Conservation (phyloP, 1,140 invertebrate species). For the Arctopsyche grandis region DNA sequence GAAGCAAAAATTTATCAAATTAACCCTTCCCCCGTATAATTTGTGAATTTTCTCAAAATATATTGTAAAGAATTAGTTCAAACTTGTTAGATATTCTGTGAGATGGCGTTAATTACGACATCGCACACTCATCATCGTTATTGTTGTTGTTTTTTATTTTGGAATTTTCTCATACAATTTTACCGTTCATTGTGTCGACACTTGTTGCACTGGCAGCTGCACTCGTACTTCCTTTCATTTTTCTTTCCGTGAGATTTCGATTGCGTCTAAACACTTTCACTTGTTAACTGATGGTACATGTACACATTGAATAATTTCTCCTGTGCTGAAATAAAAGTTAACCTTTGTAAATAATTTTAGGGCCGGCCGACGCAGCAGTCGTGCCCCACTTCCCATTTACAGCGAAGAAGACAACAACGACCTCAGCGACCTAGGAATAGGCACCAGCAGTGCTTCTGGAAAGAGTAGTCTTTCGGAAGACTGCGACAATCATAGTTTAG, state of each 20-base stretch:
- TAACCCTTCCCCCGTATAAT: too few species aligned
- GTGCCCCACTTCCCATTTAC: constrained; percentile 73
- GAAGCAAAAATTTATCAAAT: too few species aligned
- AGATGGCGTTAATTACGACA: not conserved
- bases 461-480: constrained; percentile 78
- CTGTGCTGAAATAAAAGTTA: not conserved
- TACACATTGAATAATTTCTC: not conserved
- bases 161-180: constrained; percentile 8
- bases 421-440: constrained; percentile 83
- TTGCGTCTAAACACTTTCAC: constrained; percentile 12
- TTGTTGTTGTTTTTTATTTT: not conserved
- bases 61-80: too few species aligned
- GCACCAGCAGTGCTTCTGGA: constrained; percentile 78
- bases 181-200: constrained; percentile 12
- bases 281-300: not conserved
- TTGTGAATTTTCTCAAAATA: too few species aligned
- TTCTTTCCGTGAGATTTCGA: constrained; percentile 26
- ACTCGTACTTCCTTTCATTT: constrained; percentile 13
- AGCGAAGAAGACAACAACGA: constrained; percentile 83
- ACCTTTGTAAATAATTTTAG: constrained; percentile 57
- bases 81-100: too few species aligned
- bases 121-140: not conserved
- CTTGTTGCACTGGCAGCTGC: not conserved
- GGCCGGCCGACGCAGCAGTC: constrained; percentile 67
- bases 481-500: constrained; percentile 75